A percentile compares a stretch with the other conserved stretches of the same genome.
phyloP scores from a whole-genome alignment of 2,888 invertebrate species.

The Serripes groenlandicus region DNA sequence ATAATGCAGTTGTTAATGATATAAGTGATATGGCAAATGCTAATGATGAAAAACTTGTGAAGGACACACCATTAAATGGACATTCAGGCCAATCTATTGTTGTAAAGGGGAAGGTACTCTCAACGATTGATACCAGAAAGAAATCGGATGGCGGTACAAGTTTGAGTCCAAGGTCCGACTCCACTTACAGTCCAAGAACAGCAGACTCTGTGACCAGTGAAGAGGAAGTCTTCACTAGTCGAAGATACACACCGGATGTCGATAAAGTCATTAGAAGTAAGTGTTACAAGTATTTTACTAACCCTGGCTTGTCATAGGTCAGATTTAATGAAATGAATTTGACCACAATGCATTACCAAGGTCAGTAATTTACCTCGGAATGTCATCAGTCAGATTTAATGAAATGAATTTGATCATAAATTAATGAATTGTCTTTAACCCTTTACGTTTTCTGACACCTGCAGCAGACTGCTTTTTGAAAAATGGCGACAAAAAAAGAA shows the following conservation, averaged over 20 bases:
- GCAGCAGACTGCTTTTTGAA: too few species aligned
- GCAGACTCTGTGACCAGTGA: slow-evolving; percentile 50
- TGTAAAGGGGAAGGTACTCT: slow-evolving; percentile 3
- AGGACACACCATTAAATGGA: slow-evolving; percentile 9
- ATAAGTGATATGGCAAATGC: neutral
- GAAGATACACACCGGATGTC: slow-evolving; percentile 50
- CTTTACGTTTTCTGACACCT: too few species aligned
- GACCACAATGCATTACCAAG: neutral
- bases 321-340: too few species aligned
- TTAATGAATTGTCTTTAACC: too few species aligned
- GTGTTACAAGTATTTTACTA: too few species aligned
- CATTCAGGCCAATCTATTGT: neutral
- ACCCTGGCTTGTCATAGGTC: too few species aligned
- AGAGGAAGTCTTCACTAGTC: slow-evolving; percentile 28
- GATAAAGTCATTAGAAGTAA: slow-evolving; percentile 66
- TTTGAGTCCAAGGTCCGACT: slow-evolving; percentile 37
- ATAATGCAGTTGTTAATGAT: neutral
- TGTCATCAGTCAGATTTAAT: too few species aligned
- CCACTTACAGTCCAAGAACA: slow-evolving; percentile 26
- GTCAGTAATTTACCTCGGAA: too few species aligned
- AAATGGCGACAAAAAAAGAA: too few species aligned
- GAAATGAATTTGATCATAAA: too few species aligned
- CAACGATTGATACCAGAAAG: neutral
- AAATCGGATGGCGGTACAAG: slow-evolving; percentile 4
- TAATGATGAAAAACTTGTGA: neutral